phyloP scores from a whole-genome alignment of 2,888 invertebrate genomes.

The Autographa gamma region DNA sequence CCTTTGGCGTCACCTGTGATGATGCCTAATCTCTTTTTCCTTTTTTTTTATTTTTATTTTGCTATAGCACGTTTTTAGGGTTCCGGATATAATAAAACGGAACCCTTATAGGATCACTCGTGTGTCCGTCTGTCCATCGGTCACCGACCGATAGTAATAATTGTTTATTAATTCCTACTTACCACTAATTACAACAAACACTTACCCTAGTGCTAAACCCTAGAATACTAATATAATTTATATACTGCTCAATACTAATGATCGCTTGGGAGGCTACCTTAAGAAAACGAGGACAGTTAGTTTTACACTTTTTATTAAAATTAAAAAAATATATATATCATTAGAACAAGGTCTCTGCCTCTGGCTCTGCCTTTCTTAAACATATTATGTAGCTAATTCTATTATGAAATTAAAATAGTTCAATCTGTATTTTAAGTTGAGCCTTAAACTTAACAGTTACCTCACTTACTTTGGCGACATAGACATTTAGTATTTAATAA shows the following conservation, averaged over 20 bases:
- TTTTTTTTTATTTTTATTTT: too few species aligned
- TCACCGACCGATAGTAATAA: too few species aligned
- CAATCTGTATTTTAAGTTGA: constrained; percentile 9
- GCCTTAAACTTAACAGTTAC: background rate
- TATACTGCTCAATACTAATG: background rate
- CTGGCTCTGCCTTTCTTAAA: constrained; percentile 14
- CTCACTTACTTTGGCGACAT: constrained; percentile 5
- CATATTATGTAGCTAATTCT: background rate
- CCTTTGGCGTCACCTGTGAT: too few species aligned
- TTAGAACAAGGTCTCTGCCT: constrained; percentile 1
- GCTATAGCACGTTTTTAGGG: too few species aligned
- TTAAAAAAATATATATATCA: background rate
- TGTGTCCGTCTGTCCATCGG: too few species aligned
- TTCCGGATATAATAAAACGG: too few species aligned
- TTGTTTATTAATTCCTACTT: too few species aligned
- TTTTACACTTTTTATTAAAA: constrained; percentile 6
- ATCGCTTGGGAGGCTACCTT: constrained; percentile 10
- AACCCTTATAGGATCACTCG: too few species aligned
- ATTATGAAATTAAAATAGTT: constrained; percentile 3
- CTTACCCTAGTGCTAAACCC: too few species aligned
- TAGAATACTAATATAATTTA: constrained; percentile 7
- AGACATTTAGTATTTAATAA: constrained; percentile 1
- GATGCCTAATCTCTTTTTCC: too few species aligned
- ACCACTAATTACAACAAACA: too few species aligned
- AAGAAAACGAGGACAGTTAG: background rate